These are phyloP conservation scores for Dissostichus mawsoni DNA, from an alignment of 2,113 vertebrate genomes.

Conservation along the genomic window DNA sequence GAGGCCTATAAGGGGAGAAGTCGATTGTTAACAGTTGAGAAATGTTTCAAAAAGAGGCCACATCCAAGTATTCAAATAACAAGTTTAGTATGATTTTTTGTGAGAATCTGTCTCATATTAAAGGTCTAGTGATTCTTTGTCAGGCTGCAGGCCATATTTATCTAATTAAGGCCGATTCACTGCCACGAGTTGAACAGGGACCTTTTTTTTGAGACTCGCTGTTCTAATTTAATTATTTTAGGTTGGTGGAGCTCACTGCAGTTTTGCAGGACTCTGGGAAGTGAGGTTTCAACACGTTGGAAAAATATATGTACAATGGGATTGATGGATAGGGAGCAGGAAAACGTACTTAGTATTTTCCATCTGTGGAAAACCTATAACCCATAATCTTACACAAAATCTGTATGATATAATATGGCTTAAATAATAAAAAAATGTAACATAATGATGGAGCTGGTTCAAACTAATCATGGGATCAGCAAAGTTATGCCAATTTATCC, in stretches of 20 bases:
- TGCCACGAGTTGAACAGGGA: not conserved
- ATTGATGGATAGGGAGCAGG: not conserved
- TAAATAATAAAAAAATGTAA: no score
- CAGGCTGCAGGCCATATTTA: not conserved
- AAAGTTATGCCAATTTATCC: not conserved
- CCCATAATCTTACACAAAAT: not conserved
- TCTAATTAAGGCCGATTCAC: not conserved
- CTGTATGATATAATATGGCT: no score
- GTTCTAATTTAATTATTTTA: constrained; percentile 17
- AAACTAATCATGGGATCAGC: not conserved
- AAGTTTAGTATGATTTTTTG: not conserved
- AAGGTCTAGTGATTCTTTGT: not conserved
- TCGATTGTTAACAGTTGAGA: not conserved
- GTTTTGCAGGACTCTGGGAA: not conserved
- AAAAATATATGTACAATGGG: no score
- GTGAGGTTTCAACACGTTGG: no score
- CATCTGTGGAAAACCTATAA: not conserved
- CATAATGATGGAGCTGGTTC: no score
- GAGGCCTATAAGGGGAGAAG: no score
- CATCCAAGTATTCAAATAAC: not conserved
- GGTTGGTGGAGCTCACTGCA: not conserved
- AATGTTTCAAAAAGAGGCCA: not conserved
- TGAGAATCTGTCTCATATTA: not conserved
- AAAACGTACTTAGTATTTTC: not conserved
- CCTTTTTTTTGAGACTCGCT: not conserved